Evolutionary conservation across 1,140 invertebrate species (phyloP).

Genomic region (Drosophila burlai): DNA sequence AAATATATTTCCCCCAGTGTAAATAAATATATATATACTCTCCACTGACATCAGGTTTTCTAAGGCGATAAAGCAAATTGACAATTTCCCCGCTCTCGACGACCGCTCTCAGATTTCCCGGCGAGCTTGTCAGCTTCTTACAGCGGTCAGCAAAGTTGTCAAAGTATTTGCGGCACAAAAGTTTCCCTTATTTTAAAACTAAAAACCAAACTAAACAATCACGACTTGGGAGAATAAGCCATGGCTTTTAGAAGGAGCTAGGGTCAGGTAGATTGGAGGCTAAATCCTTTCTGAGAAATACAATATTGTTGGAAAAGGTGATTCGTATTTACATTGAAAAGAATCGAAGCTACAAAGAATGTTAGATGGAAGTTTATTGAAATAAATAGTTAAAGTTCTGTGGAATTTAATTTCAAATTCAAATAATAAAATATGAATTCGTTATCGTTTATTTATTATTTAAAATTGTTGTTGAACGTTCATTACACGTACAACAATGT

Average conservation of each 20-base stretch:
- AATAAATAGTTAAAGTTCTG: not conserved
- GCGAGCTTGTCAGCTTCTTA: conserved; percentile 49
- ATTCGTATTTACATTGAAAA: not conserved
- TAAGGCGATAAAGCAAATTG: conserved; percentile 74
- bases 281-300: conserved; percentile 39
- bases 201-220: conserved; percentile 61
- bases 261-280: conserved; percentile 10
- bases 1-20: not conserved
- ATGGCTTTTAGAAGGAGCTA: conserved; percentile 5
- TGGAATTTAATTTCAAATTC: not conserved
- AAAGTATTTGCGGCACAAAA: conserved; percentile 71
- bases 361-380: too few species aligned
- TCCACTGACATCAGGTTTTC: conserved; percentile 17
- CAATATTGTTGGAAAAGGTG: not conserved
- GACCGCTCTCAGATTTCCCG: conserved; percentile 31
- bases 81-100: conserved; percentile 53
- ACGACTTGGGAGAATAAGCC: conserved; percentile 37
- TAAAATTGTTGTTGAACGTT: not conserved
- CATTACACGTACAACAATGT: too few species aligned
- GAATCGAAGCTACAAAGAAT: too few species aligned
- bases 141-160: conserved; percentile 45
- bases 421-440: not conserved
- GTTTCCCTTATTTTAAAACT: conserved; percentile 63
- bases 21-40: conserved; percentile 5
- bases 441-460: not conserved